These are phyloP conservation scores for Pelusios castaneus DNA, from an alignment of 2,113 vertebrate genomes.

Conservation along the genomic window DNA sequence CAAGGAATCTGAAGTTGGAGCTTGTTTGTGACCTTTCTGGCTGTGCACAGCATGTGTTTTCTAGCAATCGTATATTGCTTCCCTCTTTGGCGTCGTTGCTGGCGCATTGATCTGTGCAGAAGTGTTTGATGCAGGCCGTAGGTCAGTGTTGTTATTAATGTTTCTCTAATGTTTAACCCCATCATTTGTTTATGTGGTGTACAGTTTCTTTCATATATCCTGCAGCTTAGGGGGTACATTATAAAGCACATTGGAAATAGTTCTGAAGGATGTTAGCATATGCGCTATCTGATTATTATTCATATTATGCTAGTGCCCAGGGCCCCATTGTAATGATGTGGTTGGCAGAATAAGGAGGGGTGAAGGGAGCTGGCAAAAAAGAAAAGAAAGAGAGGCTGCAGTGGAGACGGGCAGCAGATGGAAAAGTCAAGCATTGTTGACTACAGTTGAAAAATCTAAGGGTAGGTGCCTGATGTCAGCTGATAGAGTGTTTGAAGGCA, in stretches of 20 bases:
- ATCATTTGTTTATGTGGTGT: not conserved
- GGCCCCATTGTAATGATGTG: not conserved
- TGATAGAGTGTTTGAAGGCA: not conserved
- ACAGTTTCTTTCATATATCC: not conserved
- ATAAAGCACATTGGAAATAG: not conserved
- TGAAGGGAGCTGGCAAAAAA: not conserved
- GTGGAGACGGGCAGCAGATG: fast-evolving
- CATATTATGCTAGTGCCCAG: conserved; percentile 24
- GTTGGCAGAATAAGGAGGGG: not conserved
- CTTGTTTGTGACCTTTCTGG: not conserved
- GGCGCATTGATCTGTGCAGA: not conserved
- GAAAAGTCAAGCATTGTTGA: not conserved
- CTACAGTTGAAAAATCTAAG: not conserved
- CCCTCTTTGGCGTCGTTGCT: not conserved
- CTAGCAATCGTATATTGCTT: not conserved
- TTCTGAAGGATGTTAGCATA: fast-evolving
- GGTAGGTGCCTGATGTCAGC: not conserved
- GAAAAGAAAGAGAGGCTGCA: not conserved
- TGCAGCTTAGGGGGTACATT: not conserved
- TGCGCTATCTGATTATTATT: conserved; percentile 8
- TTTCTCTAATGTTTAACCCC: not conserved
- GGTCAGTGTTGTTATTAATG: not conserved
- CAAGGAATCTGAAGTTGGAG: not conserved
- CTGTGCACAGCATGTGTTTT: not conserved
- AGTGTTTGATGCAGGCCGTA: not conserved